A percentile compares a stretch with the other conserved stretches of the same genome.
Conservation (phyloP, 2,797 vertebrate genomes). For the Semotilus atromaculatus region DNA sequence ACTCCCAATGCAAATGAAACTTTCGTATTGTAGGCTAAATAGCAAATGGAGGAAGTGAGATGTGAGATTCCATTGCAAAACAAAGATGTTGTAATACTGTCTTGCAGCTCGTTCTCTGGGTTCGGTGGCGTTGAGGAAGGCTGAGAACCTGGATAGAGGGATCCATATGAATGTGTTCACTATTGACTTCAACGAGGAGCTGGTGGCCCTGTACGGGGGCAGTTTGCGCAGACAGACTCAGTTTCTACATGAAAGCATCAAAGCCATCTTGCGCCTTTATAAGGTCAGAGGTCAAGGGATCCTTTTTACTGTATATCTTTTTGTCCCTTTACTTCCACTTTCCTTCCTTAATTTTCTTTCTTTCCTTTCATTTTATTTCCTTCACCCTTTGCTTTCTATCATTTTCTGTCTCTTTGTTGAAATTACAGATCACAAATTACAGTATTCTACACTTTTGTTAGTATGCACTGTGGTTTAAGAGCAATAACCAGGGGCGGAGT, state of each 20-base stretch:
- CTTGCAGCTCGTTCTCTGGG: constrained; percentile 90
- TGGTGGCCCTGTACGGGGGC: constrained; percentile 95
- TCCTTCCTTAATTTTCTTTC: background rate
- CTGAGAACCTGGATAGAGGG: constrained; percentile 86
- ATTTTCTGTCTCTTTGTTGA: background rate
- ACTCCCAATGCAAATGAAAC: background rate
- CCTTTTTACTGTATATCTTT: background rate
- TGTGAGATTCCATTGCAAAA: background rate
- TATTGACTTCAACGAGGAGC: constrained; percentile 95
- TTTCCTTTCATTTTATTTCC: background rate
- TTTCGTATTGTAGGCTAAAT: background rate
- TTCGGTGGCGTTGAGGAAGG: constrained; percentile 94
- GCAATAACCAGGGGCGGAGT: too few species aligned
- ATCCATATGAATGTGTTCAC: constrained; percentile 96
- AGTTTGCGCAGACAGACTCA: constrained; percentile 89
- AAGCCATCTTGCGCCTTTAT: constrained; percentile 92
- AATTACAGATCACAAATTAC: background rate
- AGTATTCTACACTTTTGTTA: background rate
- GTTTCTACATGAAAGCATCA: constrained; percentile 95
- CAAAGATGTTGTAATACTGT: background rate
- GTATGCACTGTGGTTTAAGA: background rate
- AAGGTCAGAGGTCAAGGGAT: constrained; percentile 77
- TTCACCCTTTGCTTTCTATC: background rate
- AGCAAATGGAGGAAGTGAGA: background rate
- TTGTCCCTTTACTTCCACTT: background rate